Evolutionary conservation across 1,140 invertebrate genomes (phyloP).

Genomic region (Drosophila kurseongensis): DNA sequence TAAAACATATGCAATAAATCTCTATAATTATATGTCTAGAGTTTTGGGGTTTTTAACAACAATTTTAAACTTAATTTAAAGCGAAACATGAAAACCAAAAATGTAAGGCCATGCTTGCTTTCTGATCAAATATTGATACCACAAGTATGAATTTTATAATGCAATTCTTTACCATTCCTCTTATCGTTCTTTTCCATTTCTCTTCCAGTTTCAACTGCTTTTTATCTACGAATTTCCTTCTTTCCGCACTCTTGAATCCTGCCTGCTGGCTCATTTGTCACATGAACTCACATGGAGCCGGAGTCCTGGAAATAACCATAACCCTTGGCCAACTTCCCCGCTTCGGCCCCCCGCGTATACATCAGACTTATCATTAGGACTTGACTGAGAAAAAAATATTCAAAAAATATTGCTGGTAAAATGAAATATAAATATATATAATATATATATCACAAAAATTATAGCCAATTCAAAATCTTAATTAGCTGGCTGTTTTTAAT

Average conservation of each 20-base stretch:
- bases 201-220: background rate
- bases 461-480: too few relatives aligned
- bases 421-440: too few relatives aligned
- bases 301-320: slow-evolving; percentile 24
- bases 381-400: slow-evolving; percentile 5
- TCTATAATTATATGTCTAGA: too few relatives aligned
- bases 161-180: background rate
- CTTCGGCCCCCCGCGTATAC: background rate
- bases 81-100: background rate
- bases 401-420: too few relatives aligned
- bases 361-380: slow-evolving; percentile 20
- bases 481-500: too few relatives aligned
- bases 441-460: too few relatives aligned
- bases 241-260: slow-evolving; percentile 30
- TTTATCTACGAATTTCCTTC: slow-evolving; percentile 20
- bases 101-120: background rate
- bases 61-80: too few relatives aligned
- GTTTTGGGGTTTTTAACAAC: too few relatives aligned
- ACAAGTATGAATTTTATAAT: slow-evolving; percentile 1
- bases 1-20: too few relatives aligned
- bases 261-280: slow-evolving; percentile 45
- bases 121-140: slow-evolving; percentile 9
- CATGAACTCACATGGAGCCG: slow-evolving; percentile 22
- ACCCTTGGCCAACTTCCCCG: background rate
- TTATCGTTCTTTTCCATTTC: background rate